Percentiles rank a stretch among this genome's conserved stretches.
phyloP scores from a whole-genome alignment of 2,797 vertebrate species.

The Manis pentadactyla region DNA sequence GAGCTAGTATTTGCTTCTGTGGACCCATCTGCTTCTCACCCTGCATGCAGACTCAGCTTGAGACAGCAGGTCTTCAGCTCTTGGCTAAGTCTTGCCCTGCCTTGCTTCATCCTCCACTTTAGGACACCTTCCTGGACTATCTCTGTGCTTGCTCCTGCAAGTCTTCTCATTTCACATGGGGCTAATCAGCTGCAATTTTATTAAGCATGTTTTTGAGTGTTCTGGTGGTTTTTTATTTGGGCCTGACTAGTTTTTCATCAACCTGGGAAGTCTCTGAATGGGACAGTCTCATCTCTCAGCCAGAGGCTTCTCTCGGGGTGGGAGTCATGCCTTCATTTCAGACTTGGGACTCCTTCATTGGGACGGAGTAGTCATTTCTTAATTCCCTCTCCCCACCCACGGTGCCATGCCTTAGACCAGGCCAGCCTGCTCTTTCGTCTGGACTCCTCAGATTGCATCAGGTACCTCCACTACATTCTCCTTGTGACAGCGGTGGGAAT shows the following conservation, averaged over 20 bases:
- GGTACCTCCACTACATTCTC: background rate
- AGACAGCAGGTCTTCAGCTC: background rate
- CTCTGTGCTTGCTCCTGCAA: background rate
- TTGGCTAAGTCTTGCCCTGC: background rate
- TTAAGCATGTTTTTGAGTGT: background rate
- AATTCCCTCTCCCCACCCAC: background rate
- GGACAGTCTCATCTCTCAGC: background rate
- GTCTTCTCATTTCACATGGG: background rate
- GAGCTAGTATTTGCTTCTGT: background rate
- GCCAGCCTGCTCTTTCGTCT: background rate
- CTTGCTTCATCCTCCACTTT: background rate
- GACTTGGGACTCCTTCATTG: background rate
- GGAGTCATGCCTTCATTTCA: background rate
- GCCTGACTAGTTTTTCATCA: background rate
- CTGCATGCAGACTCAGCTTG: background rate
- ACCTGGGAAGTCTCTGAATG: background rate
- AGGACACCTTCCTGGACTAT: background rate
- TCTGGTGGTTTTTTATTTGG: background rate
- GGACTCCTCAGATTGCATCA: background rate
- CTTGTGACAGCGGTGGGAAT: background rate
- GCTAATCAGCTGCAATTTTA: background rate
- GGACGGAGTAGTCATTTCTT: background rate
- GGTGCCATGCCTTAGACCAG: background rate
- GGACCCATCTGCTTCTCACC: background rate
- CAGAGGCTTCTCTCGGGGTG: background rate